Percentiles rank a stretch among this genome's conserved stretches.
Evolutionary conservation across 2,113 vertebrate genomes (phyloP).

Genomic region (Piaya cayana): DNA sequence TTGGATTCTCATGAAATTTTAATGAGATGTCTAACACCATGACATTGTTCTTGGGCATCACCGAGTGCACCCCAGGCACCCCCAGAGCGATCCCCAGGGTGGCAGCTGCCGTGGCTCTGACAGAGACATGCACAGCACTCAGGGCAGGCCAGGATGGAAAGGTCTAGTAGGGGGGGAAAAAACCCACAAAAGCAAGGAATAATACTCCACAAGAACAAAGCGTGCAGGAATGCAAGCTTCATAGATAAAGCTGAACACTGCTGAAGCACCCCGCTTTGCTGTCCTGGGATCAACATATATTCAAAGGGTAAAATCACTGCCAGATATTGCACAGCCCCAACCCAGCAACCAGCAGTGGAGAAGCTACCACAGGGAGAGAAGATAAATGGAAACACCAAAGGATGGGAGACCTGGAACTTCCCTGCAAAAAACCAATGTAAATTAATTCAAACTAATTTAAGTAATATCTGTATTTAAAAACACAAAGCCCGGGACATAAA

Average conservation of each 20-base stretch:
- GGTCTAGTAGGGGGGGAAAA: neutral
- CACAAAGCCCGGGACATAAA: neutral
- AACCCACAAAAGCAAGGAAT: neutral
- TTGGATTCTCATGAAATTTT: neutral
- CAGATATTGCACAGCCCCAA: neutral
- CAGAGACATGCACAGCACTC: rapidly evolving
- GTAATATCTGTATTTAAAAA: neutral
- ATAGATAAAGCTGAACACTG: neutral
- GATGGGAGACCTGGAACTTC: neutral
- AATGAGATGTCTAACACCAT: neutral
- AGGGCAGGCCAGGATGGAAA: neutral
- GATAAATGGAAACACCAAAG: neutral
- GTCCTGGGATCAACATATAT: neutral
- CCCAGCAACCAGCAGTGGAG: neutral
- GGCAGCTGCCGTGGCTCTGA: neutral
- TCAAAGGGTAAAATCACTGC: neutral
- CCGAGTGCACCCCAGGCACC: neutral
- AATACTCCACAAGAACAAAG: neutral
- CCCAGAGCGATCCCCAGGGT: neutral
- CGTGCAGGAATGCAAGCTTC: neutral
- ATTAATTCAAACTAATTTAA: neutral
- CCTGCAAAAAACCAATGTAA: neutral
- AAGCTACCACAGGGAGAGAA: neutral
- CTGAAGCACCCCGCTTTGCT: neutral
- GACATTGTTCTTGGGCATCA: neutral